Conservation (phyloP, 2,113 vertebrate genomes). For the Parus major region DNA sequence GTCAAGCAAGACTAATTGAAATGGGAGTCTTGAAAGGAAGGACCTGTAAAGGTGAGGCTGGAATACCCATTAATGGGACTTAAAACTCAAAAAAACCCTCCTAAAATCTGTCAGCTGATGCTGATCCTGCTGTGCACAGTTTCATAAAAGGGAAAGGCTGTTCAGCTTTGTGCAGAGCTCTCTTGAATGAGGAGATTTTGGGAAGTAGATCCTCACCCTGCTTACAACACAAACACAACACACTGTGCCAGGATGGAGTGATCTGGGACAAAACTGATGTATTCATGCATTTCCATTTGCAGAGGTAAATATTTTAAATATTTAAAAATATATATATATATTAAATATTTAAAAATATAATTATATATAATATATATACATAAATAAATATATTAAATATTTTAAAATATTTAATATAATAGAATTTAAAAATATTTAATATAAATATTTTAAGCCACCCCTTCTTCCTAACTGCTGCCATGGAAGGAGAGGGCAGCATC, state of each 20-base stretch:
- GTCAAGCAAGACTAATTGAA: background rate
- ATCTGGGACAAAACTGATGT: background rate
- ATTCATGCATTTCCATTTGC: background rate
- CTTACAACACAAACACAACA: background rate
- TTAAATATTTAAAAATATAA: too few species aligned
- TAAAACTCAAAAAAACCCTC: background rate
- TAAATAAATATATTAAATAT: too few species aligned
- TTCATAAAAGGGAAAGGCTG: background rate
- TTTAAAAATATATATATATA: too few species aligned
- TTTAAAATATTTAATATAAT: too few species aligned
- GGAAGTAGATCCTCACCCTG: background rate
- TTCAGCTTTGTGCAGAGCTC: background rate
- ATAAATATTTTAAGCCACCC: background rate
- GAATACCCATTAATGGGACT: background rate
- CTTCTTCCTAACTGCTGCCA: background rate
- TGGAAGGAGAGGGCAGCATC: background rate
- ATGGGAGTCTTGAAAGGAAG: too few species aligned
- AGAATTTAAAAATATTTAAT: too few species aligned
- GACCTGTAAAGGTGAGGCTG: background rate
- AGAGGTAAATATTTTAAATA: background rate
- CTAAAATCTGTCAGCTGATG: background rate
- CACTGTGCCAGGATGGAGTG: background rate
- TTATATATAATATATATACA: too few species aligned
- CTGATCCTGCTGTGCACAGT: background rate
- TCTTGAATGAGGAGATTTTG: background rate